Conservation (phyloP, 2,113 vertebrate species). For the Crocuta crocuta region DNA sequence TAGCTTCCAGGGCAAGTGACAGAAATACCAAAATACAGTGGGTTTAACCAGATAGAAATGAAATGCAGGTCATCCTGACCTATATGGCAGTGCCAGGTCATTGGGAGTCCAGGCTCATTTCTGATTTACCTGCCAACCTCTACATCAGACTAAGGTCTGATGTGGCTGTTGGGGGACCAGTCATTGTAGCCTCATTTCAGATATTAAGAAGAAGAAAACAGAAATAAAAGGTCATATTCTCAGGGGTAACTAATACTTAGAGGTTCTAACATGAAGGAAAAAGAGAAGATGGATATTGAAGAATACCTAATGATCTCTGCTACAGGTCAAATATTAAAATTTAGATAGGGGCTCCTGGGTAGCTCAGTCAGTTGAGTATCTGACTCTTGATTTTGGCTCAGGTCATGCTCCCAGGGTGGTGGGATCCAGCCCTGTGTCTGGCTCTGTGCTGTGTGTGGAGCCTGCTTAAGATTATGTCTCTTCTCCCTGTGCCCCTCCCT, state of each 20-base stretch:
- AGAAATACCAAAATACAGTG: background rate
- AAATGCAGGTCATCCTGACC: background rate
- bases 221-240: background rate
- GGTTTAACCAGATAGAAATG: background rate
- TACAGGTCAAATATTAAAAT: background rate
- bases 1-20: background rate
- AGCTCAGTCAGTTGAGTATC: too few species aligned
- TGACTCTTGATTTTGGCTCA: too few species aligned
- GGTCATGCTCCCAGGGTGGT: too few species aligned
- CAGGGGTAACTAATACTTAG: background rate
- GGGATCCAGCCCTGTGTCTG: too few species aligned
- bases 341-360: background rate
- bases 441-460: too few species aligned
- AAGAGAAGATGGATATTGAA: background rate
- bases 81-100: accelerated
- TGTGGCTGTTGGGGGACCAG: background rate
- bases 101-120: too few species aligned
- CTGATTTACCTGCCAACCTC: background rate
- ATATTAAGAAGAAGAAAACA: background rate
- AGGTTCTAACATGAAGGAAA: background rate
- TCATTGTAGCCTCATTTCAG: background rate
- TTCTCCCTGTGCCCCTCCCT: too few species aligned
- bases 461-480: too few species aligned
- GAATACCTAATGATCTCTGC: background rate
- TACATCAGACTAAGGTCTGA: background rate